Conservation (phyloP, 2,797 vertebrate genomes). For the Rhabdophis nuchalis region DNA sequence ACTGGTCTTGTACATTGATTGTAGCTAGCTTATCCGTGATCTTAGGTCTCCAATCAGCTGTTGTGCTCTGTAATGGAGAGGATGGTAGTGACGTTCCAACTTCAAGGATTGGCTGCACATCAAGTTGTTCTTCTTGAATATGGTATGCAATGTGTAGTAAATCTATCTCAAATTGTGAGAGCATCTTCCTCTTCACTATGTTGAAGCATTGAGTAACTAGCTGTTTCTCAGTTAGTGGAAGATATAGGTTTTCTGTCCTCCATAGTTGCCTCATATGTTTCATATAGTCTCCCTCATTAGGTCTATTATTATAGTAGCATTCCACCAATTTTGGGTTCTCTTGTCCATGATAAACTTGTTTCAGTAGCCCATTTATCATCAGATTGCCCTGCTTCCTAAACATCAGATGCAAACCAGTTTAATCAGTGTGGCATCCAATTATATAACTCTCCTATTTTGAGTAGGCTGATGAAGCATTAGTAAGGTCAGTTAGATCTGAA, state of each 20-base stretch:
- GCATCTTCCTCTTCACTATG: not conserved
- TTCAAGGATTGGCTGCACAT: not conserved
- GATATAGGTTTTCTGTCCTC: not conserved
- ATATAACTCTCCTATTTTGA: not conserved
- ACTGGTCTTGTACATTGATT: not conserved
- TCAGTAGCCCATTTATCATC: not conserved
- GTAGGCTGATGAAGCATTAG: not conserved
- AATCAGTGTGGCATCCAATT: not conserved
- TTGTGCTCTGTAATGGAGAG: not conserved
- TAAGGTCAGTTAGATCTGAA: not conserved
- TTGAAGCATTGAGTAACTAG: not conserved
- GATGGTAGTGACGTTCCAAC: not conserved
- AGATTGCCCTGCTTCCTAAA: not conserved
- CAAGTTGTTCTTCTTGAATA: not conserved
- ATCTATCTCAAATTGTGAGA: not conserved
- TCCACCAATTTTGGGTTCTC: not conserved
- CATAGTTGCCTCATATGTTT: not conserved
- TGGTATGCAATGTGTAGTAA: not conserved
- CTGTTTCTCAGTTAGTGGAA: not conserved
- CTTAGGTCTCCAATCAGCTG: not conserved
- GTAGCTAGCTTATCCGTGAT: not conserved
- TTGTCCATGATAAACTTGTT: not conserved
- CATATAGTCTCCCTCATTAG: not conserved
- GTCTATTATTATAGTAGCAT: not conserved
- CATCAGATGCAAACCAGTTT: not conserved